Percentiles rank a stretch among this genome's conserved stretches.
phyloP scores from a whole-genome alignment of 92 coral and sea anemone genomes.

The Porites rus region DNA sequence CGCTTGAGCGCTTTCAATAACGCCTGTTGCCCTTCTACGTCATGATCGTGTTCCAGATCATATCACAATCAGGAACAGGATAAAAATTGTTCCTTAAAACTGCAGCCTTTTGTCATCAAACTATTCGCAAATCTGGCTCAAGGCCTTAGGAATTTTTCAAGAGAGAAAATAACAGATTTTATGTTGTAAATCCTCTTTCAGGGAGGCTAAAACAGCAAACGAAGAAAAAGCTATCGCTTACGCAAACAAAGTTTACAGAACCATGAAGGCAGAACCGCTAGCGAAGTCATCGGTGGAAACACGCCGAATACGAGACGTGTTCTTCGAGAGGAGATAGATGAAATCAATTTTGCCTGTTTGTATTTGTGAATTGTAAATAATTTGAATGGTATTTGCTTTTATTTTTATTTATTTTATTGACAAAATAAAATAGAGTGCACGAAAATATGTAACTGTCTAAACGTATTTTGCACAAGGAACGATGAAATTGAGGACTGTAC shows the following conservation, averaged over 20 bases:
- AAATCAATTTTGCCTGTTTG: background rate
- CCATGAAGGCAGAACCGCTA: constrained; percentile 69
- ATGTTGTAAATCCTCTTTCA: constrained; percentile 19
- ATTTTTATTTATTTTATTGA: constrained; percentile 23
- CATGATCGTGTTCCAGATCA: too few relatives aligned
- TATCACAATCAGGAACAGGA: too few relatives aligned
- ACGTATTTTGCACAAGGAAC: too few relatives aligned
- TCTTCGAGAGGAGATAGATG: constrained; percentile 85
- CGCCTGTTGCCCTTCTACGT: too few relatives aligned
- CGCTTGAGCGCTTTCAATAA: too few relatives aligned
- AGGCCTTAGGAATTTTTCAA: background rate
- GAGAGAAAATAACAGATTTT: background rate
- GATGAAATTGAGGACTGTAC: too few relatives aligned
- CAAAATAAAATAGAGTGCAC: background rate
- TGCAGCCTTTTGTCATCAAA: too few relatives aligned
- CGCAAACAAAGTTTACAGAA: constrained; percentile 75
- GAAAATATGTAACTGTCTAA: too few relatives aligned
- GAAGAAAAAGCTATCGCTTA: constrained; percentile 78
- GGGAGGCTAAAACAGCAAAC: constrained; percentile 60
- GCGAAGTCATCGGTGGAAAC: constrained; percentile 78
- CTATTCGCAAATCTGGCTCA: background rate
- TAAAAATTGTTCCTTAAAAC: too few relatives aligned
- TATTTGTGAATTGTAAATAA: constrained; percentile 17
- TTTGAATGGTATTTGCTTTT: background rate
- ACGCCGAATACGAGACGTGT: constrained; percentile 83